Conservation (phyloP, 2,888 invertebrate genomes). For the Marronus borbonicus region DNA sequence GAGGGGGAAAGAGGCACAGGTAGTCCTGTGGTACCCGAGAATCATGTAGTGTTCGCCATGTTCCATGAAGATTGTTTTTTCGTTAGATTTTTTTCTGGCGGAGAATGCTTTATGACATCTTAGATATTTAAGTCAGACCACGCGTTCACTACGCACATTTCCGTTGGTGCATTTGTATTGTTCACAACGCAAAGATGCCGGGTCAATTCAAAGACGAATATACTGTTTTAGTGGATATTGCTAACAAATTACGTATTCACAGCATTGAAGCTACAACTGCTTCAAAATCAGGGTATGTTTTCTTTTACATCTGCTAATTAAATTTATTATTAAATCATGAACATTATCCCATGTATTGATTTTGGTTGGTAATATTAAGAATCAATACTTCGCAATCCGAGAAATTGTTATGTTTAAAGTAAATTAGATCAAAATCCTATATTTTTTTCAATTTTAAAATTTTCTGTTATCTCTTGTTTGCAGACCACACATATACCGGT, state of each 20-base stretch:
- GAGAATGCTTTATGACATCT: constrained; percentile 2
- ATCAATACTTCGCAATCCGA: not conserved
- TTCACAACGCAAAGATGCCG: constrained; percentile 55
- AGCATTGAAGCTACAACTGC: constrained; percentile 77
- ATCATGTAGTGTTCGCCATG: not conserved
- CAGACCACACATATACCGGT: not conserved
- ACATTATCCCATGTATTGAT: not conserved
- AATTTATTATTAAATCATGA: not conserved
- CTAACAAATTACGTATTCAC: constrained; percentile 77
- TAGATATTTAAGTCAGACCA: constrained; percentile 17
- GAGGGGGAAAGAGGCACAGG: not conserved
- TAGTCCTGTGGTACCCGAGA: not conserved
- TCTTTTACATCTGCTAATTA: not conserved
- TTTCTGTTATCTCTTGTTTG: not conserved
- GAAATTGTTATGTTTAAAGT: constrained; percentile 22
- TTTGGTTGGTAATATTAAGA: not conserved
- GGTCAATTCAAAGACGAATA: constrained; percentile 54
- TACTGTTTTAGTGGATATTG: constrained; percentile 72
- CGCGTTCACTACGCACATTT: constrained; percentile 19
- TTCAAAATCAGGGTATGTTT: constrained; percentile 78
- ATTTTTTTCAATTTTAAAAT: no score
- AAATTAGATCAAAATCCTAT: not conserved
- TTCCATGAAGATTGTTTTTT: constrained; percentile 1
- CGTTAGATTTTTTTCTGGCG: not conserved
- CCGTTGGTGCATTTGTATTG: not conserved